phyloP scores from a whole-genome alignment of 2,113 vertebrate species.

The Pavo muticus region DNA sequence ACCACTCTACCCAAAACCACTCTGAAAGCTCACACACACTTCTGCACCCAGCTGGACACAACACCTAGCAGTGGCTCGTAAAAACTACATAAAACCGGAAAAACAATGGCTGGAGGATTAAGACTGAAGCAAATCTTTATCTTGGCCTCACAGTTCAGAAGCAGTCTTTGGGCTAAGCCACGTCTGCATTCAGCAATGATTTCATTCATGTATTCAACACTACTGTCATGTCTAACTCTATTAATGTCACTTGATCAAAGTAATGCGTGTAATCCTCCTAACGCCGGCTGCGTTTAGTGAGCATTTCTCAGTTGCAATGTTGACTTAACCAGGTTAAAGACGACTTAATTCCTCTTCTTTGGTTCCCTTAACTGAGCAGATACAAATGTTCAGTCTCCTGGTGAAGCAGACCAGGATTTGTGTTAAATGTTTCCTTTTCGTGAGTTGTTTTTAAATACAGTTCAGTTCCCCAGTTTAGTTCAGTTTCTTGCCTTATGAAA shows the following conservation, averaged over 20 bases:
- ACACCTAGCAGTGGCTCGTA: background rate
- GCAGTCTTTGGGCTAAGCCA: background rate
- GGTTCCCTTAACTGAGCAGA: background rate
- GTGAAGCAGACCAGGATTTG: background rate
- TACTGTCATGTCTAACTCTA: background rate
- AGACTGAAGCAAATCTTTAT: background rate
- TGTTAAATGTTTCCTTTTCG: background rate
- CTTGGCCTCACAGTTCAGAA: background rate
- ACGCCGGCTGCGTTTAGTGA: background rate
- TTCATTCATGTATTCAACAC: background rate
- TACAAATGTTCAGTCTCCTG: background rate
- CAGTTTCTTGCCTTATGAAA: background rate
- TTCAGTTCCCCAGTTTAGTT: background rate
- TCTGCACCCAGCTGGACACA: background rate
- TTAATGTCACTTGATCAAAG: constrained; percentile 57
- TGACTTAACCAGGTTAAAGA: constrained; percentile 63
- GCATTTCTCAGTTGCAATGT: constrained; percentile 40
- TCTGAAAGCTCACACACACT: background rate
- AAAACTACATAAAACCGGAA: background rate
- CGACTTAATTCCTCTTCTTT: background rate
- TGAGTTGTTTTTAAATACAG: background rate
- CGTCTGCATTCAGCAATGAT: background rate
- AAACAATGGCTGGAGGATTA: background rate
- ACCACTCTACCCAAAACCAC: background rate
- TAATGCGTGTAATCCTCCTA: constrained; percentile 4